Conservation (phyloP, 2,113 vertebrate species). For the Anser cygnoides region DNA sequence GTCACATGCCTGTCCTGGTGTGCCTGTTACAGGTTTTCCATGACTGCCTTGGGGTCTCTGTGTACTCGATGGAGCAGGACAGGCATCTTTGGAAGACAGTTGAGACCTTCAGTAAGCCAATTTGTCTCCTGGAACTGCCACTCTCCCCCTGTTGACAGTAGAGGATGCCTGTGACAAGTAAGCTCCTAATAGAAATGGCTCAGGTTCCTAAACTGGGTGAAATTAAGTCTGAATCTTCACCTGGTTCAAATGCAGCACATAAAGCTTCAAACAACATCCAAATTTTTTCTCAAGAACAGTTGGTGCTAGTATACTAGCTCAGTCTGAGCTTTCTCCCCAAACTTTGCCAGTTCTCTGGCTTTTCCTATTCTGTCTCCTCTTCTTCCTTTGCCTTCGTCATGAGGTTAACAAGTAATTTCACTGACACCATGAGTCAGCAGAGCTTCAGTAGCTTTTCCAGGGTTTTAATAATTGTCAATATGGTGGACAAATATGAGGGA, state of each 20-base stretch:
- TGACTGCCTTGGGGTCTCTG: neutral
- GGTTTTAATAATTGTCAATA: slow-evolving; percentile 31
- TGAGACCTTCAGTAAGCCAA: neutral
- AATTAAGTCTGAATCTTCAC: neutral
- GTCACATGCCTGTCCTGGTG: neutral
- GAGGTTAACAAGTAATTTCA: neutral
- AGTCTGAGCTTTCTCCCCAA: neutral
- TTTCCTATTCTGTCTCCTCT: neutral
- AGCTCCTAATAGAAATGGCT: neutral
- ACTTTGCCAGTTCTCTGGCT: neutral
- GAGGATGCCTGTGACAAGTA: neutral
- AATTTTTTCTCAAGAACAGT: neutral
- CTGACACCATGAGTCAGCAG: slow-evolving; percentile 47
- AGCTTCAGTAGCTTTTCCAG: slow-evolving; percentile 10
- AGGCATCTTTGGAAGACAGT: neutral
- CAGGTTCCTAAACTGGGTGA: neutral
- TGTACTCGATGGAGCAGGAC: neutral
- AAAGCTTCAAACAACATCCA: neutral
- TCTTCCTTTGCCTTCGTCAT: neutral
- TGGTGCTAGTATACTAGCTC: neutral
- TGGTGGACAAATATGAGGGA: slow-evolving; percentile 11
- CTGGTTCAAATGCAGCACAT: neutral
- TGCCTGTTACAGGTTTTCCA: neutral
- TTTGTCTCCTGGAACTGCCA: neutral
- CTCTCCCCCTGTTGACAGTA: neutral